Conservation (phyloP, 1,140 invertebrate genomes). For the Glomeris maerens region DNA sequence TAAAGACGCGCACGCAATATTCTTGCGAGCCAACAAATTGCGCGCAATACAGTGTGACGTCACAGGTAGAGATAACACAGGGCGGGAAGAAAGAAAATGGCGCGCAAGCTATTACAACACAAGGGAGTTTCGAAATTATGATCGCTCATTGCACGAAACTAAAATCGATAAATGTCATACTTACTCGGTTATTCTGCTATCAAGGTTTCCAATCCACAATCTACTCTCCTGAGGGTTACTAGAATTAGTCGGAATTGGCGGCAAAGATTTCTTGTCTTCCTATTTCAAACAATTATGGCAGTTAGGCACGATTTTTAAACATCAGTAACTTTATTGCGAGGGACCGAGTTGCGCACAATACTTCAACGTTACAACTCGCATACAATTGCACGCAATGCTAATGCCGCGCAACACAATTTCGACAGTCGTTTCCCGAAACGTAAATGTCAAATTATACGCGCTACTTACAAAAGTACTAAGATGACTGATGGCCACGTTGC, state of each 20-base stretch:
- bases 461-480: too few relatives aligned
- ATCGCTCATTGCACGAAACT: neutral
- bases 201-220: constrained; percentile 81
- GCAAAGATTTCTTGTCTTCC: neutral
- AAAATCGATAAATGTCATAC: constrained; percentile 33
- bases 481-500: too few relatives aligned
- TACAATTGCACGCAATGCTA: too few relatives aligned
- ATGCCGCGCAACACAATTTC: too few relatives aligned
- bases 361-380: too few relatives aligned
- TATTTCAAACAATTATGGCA: too few relatives aligned
- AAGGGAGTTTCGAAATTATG: constrained; percentile 1
- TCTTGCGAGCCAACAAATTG: neutral
- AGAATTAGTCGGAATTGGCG: neutral
- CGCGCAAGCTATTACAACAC: constrained; percentile 5
- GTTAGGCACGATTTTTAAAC: too few relatives aligned
- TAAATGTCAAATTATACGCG: too few relatives aligned
- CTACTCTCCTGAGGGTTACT: constrained; percentile 21
- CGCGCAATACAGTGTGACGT: neutral
- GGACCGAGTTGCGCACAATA: too few relatives aligned
- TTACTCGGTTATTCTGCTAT: constrained; percentile 80
- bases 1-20: neutral
- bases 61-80: neutral
- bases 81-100: constrained; percentile 42
- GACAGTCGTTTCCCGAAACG: too few relatives aligned
- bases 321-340: too few relatives aligned